A percentile compares a stretch with the other conserved stretches of the same genome.
Evolutionary conservation across 2,888 invertebrate species (phyloP).

Genomic region (Cosmia pyralina): DNA sequence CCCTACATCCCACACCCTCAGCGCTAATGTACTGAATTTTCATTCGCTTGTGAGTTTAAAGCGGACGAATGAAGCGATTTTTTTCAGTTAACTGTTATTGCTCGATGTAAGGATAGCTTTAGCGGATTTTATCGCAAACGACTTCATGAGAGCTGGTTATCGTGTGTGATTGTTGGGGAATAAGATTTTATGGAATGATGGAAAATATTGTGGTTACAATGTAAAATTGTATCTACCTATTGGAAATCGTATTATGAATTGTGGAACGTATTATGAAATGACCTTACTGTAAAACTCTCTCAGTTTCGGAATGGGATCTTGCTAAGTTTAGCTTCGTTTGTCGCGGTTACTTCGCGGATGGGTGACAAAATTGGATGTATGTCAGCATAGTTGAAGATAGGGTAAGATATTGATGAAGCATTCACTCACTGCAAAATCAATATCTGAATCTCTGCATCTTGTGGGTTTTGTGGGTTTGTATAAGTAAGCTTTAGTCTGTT

Average conservation of each 20-base stretch:
- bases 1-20: slow-evolving; percentile 50
- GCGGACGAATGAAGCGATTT: slow-evolving; percentile 61
- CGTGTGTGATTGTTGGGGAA: slow-evolving; percentile 23
- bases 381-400: not conserved
- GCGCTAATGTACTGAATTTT: slow-evolving; percentile 62
- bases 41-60: slow-evolving; percentile 55
- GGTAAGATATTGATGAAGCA: not conserved
- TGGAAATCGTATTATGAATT: too few relatives aligned
- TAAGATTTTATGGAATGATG: slow-evolving; percentile 18
- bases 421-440: not conserved
- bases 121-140: slow-evolving; percentile 48
- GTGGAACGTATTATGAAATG: too few relatives aligned
- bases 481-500: too few relatives aligned
- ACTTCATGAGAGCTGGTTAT: slow-evolving; percentile 26
- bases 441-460: not conserved
- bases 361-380: not conserved
- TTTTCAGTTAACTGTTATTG: slow-evolving; percentile 56
- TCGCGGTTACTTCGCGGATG: not conserved
- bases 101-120: slow-evolving; percentile 37
- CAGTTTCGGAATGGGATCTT: not conserved
- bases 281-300: not conserved
- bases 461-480: not conserved
- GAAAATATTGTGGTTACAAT: not conserved
- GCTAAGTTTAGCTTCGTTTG: not conserved
- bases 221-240: not conserved